Percentiles rank a stretch among this genome's conserved stretches.
phyloP scores from a whole-genome alignment of 2,113 vertebrate species.

The Macquaria australasica region DNA sequence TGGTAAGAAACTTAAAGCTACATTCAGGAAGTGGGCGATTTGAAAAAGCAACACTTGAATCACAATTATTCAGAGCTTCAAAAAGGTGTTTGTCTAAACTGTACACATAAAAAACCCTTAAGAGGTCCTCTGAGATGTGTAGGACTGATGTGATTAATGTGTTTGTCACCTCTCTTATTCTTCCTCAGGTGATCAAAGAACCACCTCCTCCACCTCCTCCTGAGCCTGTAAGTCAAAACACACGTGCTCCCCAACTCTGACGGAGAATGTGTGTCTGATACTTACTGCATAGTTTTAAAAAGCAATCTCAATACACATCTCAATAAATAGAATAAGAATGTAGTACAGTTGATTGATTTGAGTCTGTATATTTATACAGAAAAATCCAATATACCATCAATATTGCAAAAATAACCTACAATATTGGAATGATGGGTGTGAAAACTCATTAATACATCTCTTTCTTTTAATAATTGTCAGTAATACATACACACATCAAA shows the following conservation, averaged over 20 bases:
- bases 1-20: conserved; percentile 82
- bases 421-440: not conserved
- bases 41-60: conserved; percentile 2
- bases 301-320: too few species aligned
- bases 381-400: not conserved
- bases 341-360: not conserved
- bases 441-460: not conserved
- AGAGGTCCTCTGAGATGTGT: not conserved
- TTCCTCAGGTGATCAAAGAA: conserved; percentile 89
- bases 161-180: conserved; percentile 34
- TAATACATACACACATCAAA: not conserved
- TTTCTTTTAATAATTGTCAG: not conserved
- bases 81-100: not conserved
- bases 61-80: conserved; percentile 14
- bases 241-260: not conserved
- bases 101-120: not conserved
- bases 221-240: conserved; percentile 87
- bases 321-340: not conserved
- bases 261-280: not conserved
- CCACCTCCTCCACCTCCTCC: conserved; percentile 87
- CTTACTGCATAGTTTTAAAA: too few species aligned
- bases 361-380: not conserved
- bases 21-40: conserved; percentile 4
- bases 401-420: not conserved
- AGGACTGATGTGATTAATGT: not conserved